phyloP scores from a whole-genome alignment of 2,888 invertebrate species.

The Amphimallon solstitiale region DNA sequence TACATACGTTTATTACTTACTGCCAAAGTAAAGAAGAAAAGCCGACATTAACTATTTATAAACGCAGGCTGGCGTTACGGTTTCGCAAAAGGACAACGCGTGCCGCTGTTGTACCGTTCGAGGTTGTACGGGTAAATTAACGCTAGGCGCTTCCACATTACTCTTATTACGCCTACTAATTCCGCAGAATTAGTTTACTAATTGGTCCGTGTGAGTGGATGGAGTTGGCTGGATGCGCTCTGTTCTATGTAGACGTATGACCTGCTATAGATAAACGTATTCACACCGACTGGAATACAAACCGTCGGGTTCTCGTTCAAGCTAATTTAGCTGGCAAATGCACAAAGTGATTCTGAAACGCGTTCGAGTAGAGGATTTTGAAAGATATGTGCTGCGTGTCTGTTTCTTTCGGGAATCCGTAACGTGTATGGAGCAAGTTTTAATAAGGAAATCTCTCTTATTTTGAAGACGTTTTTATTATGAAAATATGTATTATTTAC shows the following conservation, averaged over 20 bases:
- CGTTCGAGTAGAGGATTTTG: slow-evolving; percentile 20
- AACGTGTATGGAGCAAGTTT: too few relatives aligned
- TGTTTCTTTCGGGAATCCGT: too few relatives aligned
- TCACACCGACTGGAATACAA: too few relatives aligned
- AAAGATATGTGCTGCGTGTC: slow-evolving; percentile 25
- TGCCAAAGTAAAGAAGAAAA: neutral
- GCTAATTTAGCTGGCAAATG: slow-evolving; percentile 30
- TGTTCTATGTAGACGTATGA: too few relatives aligned
- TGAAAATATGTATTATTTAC: too few relatives aligned
- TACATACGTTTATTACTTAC: too few relatives aligned
- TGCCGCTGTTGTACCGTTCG: slow-evolving; percentile 35
- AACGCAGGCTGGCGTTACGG: slow-evolving; percentile 33
- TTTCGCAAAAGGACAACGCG: slow-evolving; percentile 39
- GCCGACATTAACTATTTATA: slow-evolving; percentile 36
- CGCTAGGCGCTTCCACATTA: slow-evolving; percentile 46
- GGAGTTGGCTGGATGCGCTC: slow-evolving; percentile 18
- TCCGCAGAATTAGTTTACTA: slow-evolving; percentile 44
- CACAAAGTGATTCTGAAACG: slow-evolving; percentile 29
- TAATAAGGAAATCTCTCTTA: too few relatives aligned
- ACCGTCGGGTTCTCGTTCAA: slow-evolving; percentile 8
- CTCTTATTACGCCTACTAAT: slow-evolving; percentile 41
- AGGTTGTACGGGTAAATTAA: slow-evolving; percentile 42
- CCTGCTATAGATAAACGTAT: too few relatives aligned
- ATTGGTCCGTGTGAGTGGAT: slow-evolving; percentile 37
- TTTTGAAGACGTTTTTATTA: too few relatives aligned